These are phyloP conservation scores for Philereme vetulata DNA, from an alignment of 2,888 invertebrate genomes.

Conservation along the genomic window DNA sequence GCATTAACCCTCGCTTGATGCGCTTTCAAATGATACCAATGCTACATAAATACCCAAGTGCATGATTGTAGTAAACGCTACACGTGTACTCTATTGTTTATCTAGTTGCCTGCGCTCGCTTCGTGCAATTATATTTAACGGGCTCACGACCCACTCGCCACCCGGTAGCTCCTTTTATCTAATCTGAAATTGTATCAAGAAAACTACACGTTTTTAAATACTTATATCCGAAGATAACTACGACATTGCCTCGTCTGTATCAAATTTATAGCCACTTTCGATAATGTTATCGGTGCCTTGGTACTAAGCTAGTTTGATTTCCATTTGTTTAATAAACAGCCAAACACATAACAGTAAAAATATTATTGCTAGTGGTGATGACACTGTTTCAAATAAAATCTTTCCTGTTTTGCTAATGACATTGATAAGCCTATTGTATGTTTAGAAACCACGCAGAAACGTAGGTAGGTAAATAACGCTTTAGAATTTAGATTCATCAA, in stretches of 20 bases:
- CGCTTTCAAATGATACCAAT: conserved; percentile 27
- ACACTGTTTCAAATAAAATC: conserved; percentile 25
- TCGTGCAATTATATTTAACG: conserved; percentile 35
- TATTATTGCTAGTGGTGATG: conserved; percentile 10
- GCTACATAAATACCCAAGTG: conserved; percentile 10
- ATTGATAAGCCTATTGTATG: conserved; percentile 36
- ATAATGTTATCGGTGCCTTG: conserved; percentile 54
- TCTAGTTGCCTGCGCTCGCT: conserved; percentile 38
- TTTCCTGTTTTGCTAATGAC: conserved; percentile 38
- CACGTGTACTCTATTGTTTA: conserved; percentile 52
- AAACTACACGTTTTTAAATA: conserved; percentile 29
- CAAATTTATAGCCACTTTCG: conserved; percentile 41
- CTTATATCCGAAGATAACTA: conserved; percentile 31
- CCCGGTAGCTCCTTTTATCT: conserved; percentile 44
- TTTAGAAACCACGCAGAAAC: conserved; percentile 31
- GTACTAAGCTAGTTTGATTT: conserved; percentile 37
- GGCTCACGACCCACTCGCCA: conserved; percentile 36
- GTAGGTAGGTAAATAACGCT: background rate
- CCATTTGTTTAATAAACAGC: conserved; percentile 22
- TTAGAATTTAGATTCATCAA: background rate
- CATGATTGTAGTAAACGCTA: conserved; percentile 21
- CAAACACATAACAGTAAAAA: conserved; percentile 10
- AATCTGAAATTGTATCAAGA: conserved; percentile 40
- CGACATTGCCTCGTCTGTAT: conserved; percentile 40
- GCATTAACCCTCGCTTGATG: conserved; percentile 39